These are phyloP conservation scores for Polypterus senegalus DNA, from an alignment of 2,113 vertebrate species.

Conservation along the genomic window DNA sequence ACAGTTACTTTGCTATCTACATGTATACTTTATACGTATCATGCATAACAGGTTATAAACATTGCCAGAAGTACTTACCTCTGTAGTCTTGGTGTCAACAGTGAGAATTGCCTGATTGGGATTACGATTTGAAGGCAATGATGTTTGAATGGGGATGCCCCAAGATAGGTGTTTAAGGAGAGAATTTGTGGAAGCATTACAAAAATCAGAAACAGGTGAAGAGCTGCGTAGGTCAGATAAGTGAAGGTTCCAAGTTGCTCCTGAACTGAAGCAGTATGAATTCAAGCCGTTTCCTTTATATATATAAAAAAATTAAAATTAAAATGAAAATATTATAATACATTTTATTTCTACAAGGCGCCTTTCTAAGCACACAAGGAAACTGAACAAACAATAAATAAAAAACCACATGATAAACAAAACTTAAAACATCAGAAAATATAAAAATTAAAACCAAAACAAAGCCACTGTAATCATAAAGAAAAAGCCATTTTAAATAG, in stretches of 20 bases:
- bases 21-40: neutral
- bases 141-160: slow-evolving; percentile 29
- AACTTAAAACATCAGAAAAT: neutral
- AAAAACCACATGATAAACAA: neutral
- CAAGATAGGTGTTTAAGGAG: slow-evolving; percentile 35
- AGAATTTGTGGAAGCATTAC: slow-evolving; percentile 43
- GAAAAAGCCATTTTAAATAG: too few species aligned
- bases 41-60: neutral
- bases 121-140: slow-evolving; percentile 33
- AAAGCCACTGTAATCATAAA: neutral
- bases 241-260: slow-evolving; percentile 42
- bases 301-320: slow-evolving; percentile 16
- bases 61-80: slow-evolving; percentile 40
- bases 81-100: slow-evolving; percentile 48
- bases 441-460: neutral
- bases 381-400: neutral
- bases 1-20: neutral
- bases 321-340: neutral
- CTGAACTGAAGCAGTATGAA: slow-evolving; percentile 45
- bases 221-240: slow-evolving; percentile 22
- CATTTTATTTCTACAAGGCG: neutral
- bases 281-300: slow-evolving; percentile 55
- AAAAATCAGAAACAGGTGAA: slow-evolving; percentile 20
- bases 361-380: neutral
- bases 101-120: slow-evolving; percentile 69